Conservation (phyloP, 2,797 vertebrate genomes). For the Poecilia gillii region DNA sequence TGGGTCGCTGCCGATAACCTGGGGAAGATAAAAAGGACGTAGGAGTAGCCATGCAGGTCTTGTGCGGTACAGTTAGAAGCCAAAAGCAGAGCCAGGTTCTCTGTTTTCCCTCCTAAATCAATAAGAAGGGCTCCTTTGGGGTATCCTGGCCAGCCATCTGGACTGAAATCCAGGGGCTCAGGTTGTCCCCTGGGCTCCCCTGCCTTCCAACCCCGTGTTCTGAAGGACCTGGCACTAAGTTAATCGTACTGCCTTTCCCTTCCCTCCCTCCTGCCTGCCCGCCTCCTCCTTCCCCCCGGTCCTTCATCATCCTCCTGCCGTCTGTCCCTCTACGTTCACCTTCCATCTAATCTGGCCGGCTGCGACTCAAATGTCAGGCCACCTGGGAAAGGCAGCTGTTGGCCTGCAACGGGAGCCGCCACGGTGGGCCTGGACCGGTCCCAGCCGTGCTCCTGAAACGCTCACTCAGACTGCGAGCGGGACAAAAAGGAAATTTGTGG, state of each 20-base stretch:
- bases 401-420: conserved; percentile 87
- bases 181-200: conserved; percentile 86
- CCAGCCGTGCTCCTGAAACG: conserved; percentile 44
- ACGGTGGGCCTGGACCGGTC: conserved; percentile 66
- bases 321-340: conserved; percentile 86
- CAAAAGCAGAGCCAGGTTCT: conserved; percentile 77
- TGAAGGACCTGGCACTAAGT: conserved; percentile 85
- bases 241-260: conserved; percentile 84
- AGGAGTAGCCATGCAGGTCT: conserved; percentile 72
- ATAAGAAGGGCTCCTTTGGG: conserved; percentile 73
- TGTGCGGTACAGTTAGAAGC: conserved; percentile 60
- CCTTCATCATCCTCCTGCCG: conserved; percentile 74
- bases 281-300: conserved; percentile 71
- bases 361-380: conserved; percentile 95
- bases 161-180: conserved; percentile 86
- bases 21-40: conserved; percentile 23
- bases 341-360: conserved; percentile 87
- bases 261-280: conserved; percentile 73
- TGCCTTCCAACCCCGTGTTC: conserved; percentile 56
- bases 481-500: neutral
- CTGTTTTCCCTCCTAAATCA: conserved; percentile 79
- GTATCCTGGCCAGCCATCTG: conserved; percentile 75
- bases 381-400: conserved; percentile 96
- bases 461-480: conserved; percentile 23
- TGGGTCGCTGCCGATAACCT: conserved; percentile 61